Percentiles rank a stretch among this genome's conserved stretches.
These are phyloP conservation scores for Ametastegia equiseti DNA, from an alignment of 2,888 invertebrate species.

Conservation along the genomic window DNA sequence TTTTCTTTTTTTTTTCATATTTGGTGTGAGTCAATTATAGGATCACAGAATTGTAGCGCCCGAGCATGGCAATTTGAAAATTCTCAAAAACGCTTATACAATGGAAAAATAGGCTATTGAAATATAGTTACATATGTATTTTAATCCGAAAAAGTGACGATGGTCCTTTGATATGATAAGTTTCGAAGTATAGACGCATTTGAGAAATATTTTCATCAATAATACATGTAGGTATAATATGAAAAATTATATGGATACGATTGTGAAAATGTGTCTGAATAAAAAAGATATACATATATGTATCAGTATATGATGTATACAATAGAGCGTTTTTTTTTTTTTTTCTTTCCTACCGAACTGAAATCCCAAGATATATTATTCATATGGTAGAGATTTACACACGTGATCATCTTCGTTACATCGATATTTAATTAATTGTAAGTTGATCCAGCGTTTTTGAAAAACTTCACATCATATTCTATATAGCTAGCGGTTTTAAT, in stretches of 20 bases:
- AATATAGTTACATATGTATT: slow-evolving; percentile 20
- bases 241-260: not conserved
- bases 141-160: not conserved
- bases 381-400: too few relatives aligned
- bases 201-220: not conserved
- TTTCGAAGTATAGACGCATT: not conserved
- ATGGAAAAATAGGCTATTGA: slow-evolving; percentile 13
- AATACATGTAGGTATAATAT: too few relatives aligned
- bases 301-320: too few relatives aligned
- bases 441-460: slow-evolving; percentile 42
- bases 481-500: slow-evolving; percentile 22
- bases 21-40: slow-evolving; percentile 51
- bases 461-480: slow-evolving; percentile 24
- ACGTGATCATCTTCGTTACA: too few relatives aligned
- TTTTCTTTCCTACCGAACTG: too few relatives aligned
- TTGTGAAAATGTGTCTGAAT: not conserved
- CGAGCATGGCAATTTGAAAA: slow-evolving; percentile 67
- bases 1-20: not conserved
- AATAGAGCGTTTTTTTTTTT: too few relatives aligned
- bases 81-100: slow-evolving; percentile 61
- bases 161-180: slow-evolving; percentile 45
- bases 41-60: slow-evolving; percentile 72
- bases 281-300: too few relatives aligned
- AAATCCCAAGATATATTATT: too few relatives aligned
- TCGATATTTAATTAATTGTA: too few relatives aligned